Percentiles rank a stretch among this genome's conserved stretches.
Evolutionary conservation across 2,113 vertebrate species (phyloP).

Genomic region (Strix aluco): DNA sequence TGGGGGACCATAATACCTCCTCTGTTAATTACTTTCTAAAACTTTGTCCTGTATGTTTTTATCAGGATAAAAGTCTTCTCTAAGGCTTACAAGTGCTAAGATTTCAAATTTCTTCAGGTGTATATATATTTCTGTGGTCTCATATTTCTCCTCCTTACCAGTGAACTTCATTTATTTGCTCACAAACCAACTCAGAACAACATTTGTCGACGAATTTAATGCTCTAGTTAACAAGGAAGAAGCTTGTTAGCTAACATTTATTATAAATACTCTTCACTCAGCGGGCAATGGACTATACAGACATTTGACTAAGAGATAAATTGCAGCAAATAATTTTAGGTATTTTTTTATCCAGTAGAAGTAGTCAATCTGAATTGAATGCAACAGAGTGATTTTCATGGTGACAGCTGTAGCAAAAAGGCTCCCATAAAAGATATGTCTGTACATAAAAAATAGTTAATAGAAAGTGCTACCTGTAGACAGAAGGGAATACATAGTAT

Average conservation of each 20-base stretch:
- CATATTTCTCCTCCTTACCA: background rate
- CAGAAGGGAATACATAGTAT: background rate
- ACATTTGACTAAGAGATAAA: constrained; percentile 24
- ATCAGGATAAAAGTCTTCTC: background rate
- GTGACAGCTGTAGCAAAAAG: background rate
- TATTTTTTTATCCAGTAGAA: background rate
- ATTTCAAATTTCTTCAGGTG: background rate
- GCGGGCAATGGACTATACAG: background rate
- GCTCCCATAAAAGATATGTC: background rate
- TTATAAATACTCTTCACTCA: constrained; percentile 20
- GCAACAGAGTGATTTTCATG: constrained; percentile 4
- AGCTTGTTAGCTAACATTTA: constrained; percentile 24
- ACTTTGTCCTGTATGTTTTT: background rate
- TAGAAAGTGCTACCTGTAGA: background rate
- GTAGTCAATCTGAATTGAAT: background rate
- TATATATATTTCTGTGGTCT: background rate
- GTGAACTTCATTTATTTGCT: constrained; percentile 10
- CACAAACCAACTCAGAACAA: background rate
- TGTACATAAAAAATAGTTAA: background rate
- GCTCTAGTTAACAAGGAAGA: constrained; percentile 39
- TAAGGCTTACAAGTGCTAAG: background rate
- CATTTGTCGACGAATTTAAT: constrained; percentile 42
- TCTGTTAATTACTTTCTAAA: background rate
- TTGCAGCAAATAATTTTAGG: constrained; percentile 29
- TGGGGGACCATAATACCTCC: background rate